Percentiles rank a stretch among this genome's conserved stretches.
These are phyloP conservation scores for Ecliptopera silaceata DNA, from an alignment of 2,888 invertebrate species.

Conservation along the genomic window DNA sequence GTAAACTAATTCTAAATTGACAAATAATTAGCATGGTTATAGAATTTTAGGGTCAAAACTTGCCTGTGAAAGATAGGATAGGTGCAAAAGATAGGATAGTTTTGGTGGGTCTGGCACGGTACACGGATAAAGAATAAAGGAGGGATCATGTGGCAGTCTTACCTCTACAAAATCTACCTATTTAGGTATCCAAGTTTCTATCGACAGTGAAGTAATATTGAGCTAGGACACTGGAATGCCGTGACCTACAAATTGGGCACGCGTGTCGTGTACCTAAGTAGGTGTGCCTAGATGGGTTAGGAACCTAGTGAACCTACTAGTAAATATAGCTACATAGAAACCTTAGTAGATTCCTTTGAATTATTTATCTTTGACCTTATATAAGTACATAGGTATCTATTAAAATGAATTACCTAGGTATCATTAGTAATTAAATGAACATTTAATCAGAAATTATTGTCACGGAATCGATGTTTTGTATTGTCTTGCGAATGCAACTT, in stretches of 20 bases:
- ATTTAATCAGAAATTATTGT: constrained; percentile 6
- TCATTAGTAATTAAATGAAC: constrained; percentile 1
- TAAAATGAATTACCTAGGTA: no score
- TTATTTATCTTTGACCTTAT: no score
- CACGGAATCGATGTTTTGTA: constrained; percentile 8
- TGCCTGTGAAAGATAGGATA: no score
- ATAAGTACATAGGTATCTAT: neutral
- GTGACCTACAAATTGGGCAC: constrained; percentile 46
- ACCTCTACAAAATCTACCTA: neutral
- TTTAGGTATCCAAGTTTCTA: constrained; percentile 1
- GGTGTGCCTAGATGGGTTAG: neutral
- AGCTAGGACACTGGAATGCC: constrained; percentile 35
- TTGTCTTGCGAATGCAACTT: constrained; percentile 1
- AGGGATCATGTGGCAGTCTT: no score
- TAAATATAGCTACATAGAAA: neutral
- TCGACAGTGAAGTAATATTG: constrained; percentile 18
- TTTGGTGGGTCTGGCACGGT: no score
- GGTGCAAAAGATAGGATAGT: no score
- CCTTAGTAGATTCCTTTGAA: neutral
- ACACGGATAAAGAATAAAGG: no score
- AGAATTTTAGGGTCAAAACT: no score
- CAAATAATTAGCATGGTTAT: no score
- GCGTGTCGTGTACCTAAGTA: neutral
- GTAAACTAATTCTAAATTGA: no score
- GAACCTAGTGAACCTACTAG: neutral